Percentiles rank a stretch among this genome's conserved stretches.
Evolutionary conservation across 2,888 invertebrate genomes (phyloP).

Genomic region (Ceramica pisi): DNA sequence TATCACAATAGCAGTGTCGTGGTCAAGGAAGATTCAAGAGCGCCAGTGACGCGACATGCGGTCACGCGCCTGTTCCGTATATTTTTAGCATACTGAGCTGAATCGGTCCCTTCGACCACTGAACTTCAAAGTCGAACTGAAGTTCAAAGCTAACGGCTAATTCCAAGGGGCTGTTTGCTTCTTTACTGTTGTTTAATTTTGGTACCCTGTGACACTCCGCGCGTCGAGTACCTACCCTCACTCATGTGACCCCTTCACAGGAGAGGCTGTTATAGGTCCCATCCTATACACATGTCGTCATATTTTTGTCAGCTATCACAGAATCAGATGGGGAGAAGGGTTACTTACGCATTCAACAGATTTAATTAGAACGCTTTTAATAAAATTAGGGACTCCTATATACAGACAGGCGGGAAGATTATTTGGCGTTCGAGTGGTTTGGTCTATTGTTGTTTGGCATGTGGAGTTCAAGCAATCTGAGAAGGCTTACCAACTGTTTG

Average conservation of each 20-base stretch:
- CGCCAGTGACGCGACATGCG: constrained; percentile 81
- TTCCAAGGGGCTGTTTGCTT: constrained; percentile 41
- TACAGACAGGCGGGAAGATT: neutral
- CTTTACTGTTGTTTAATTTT: constrained; percentile 36
- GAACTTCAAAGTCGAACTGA: constrained; percentile 69
- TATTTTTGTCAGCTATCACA: constrained; percentile 24
- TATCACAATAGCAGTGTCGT: constrained; percentile 88
- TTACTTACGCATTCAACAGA: constrained; percentile 22
- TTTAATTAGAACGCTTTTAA: constrained; percentile 22
- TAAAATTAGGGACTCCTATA: neutral
- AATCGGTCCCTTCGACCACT: constrained; percentile 76
- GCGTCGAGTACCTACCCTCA: neutral
- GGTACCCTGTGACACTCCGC: constrained; percentile 15
- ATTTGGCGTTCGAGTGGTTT: neutral
- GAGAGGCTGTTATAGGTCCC: constrained; percentile 8
- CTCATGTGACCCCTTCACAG: constrained; percentile 5
- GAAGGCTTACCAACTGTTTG: too few species aligned
- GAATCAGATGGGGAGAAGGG: constrained; percentile 13
- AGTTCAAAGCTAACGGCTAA: constrained; percentile 63
- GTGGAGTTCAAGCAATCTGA: neutral
- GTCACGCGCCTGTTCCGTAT: constrained; percentile 81
- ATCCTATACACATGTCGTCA: constrained; percentile 15
- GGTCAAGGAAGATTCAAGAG: constrained; percentile 86
- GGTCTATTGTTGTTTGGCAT: neutral
- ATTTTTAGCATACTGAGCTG: constrained; percentile 80